Evolutionary conservation across 2,797 vertebrate species (phyloP).

Genomic region (Apogon hyalosoma): DNA sequence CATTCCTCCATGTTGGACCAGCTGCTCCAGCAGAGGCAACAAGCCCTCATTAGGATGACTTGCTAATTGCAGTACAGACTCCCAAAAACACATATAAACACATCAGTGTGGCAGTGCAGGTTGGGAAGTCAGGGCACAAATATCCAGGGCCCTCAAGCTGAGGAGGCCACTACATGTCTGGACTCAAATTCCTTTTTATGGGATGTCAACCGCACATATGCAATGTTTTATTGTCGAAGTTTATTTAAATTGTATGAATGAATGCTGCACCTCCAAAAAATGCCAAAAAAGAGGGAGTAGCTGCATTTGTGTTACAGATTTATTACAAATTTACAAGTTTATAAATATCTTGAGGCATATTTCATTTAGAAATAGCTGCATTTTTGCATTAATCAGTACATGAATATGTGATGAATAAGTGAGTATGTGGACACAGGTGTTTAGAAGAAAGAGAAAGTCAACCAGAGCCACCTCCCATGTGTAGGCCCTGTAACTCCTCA

Average conservation of each 20-base stretch:
- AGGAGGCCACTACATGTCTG: slow-evolving; percentile 18
- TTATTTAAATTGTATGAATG: background rate
- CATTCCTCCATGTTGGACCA: slow-evolving; percentile 79
- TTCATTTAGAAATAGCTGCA: too few relatives aligned
- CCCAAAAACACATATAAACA: slow-evolving; percentile 45
- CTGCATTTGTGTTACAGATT: too few relatives aligned
- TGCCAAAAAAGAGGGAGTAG: background rate
- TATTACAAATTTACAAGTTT: too few relatives aligned
- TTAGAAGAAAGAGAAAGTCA: too few relatives aligned
- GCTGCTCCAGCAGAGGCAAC: slow-evolving; percentile 66
- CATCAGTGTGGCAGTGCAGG: slow-evolving; percentile 20
- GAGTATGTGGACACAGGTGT: too few relatives aligned
- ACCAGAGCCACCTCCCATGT: too few relatives aligned
- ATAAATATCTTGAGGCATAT: too few relatives aligned
- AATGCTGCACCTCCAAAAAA: background rate
- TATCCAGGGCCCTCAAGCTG: slow-evolving; percentile 11
- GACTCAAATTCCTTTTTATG: slow-evolving; percentile 19
- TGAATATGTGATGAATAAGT: too few relatives aligned
- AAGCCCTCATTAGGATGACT: slow-evolving; percentile 75
- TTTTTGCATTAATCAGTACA: too few relatives aligned
- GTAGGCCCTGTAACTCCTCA: too few relatives aligned
- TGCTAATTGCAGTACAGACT: slow-evolving; percentile 70
- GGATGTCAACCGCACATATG: background rate
- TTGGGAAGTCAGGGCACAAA: slow-evolving; percentile 23
- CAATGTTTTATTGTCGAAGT: background rate